phyloP scores from a whole-genome alignment of 2,113 vertebrate species.

The Melanerpes aurifrons region DNA sequence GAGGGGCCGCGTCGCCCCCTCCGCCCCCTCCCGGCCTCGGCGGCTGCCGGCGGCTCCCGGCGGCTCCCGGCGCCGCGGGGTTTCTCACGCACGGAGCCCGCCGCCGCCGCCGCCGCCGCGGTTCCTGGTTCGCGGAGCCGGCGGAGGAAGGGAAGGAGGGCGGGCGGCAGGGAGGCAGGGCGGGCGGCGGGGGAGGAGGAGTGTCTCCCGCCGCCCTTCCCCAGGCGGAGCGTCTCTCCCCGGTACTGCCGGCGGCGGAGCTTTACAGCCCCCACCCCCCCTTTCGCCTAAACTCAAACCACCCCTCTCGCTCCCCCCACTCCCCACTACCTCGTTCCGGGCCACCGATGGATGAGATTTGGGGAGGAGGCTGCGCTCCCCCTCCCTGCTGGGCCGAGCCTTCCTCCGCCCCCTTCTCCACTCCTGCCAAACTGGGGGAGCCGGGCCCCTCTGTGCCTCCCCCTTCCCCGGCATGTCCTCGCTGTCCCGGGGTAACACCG shows the following conservation, averaged over 20 bases:
- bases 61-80: not conserved
- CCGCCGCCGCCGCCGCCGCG: constrained; percentile 23
- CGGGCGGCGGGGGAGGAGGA: constrained; percentile 23
- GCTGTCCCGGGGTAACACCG: not conserved
- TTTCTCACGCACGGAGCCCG: constrained; percentile 3
- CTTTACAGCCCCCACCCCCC: not conserved
- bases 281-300: not conserved
- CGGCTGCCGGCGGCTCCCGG: not conserved
- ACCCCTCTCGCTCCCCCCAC: not conserved
- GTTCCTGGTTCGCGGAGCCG: constrained; percentile 57
- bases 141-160: constrained; percentile 21
- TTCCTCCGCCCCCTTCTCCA: not conserved
- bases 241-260: not conserved
- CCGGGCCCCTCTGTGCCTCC: not conserved
- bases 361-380: not conserved
- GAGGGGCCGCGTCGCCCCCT: not conserved
- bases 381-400: not conserved
- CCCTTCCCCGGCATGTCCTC: not conserved
- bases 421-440: not conserved
- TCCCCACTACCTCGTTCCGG: not conserved
- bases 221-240: constrained; percentile 58
- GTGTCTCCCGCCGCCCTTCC: constrained; percentile 21
- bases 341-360: not conserved
- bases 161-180: not conserved
- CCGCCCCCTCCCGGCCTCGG: too few species aligned